Base-by-base conservation (phyloP, 2,888 invertebrate species). In the Graphium colonna region DNA sequence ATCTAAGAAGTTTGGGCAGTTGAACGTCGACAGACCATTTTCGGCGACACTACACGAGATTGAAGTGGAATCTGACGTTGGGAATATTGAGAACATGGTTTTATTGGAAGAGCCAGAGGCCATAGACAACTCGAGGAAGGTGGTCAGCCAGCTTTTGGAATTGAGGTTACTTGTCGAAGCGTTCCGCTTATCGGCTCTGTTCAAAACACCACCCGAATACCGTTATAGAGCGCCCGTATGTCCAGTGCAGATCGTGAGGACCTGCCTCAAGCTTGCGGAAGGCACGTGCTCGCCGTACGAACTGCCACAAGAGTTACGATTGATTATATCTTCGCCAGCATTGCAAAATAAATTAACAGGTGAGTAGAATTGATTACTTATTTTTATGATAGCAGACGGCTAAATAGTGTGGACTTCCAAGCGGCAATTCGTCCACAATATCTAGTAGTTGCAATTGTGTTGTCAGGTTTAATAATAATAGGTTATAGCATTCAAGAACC, bases 201-300 rank as follows among this genome's bases (percentile, higher is more conserved):
- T 91, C 56, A 82, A 77, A 58, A 67, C 73, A 0, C 91, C 92
- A 31, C 72, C 79, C 0, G 86, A 87, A 56, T 83, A 71, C 45
- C 64, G 72, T n/a, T 80, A 75, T 47, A 69, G 83, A 43, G 71
- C 75, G 3, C 79, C 82, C 0, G 77, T 77, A 3, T 87, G 86
- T 51, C 88, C 89, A 0, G 82, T 93, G 33, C 91, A 92, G 66
- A 90, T 93, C 38, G 68, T 94, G 42, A 87, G 92, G 70, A 84
- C 93, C 1, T 93, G 93, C 59, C 79, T 92, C 60, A 91, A 89
- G 65, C 71, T 94, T 49, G 94, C 93, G 0, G 94, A 94, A 71
- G 92, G 92, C 1, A 81, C 90, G 3, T 81, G 91, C 33, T 83
- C 90, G 36, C 93, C 93, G 0, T 91, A 92, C 64, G 91, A 93